Base-by-base conservation (phyloP, 2,797 vertebrate genomes). In the Leucoraja ocellata region DNA sequence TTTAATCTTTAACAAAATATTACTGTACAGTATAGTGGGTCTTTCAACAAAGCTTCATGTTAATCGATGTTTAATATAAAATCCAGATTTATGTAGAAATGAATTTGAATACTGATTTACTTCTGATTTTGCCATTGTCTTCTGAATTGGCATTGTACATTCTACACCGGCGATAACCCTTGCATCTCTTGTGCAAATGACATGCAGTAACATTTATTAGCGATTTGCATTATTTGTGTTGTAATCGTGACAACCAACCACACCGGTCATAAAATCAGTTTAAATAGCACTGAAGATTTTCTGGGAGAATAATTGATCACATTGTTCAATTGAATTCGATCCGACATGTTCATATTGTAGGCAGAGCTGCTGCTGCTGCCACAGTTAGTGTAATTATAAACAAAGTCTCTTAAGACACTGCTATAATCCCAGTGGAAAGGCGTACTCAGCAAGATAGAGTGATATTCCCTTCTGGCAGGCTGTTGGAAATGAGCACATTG, bases 271-370 rank as follows among this genome's bases (percentile, higher is more conserved):
- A 74, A 92, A 91, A 92, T 14, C 36, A 54, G 39, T 39, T 74
- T 21, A 25, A n/a, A 8, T 25, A 18, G 61, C 32, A 88, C 10
- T 76, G 25, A 74, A 91, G 65, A 68, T 88, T 95, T 95, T 94
- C 94, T 94, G 80, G 88, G 93, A 95, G 93, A 94, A 93, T 93
- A 71, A 95, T 93, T 91, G 94, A 93, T 95, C 92, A 93, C 93
- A 90, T 93, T 73, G 21, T 94, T 94, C 93, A 93, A 94, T 0
- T 93, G 76, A 92, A 76, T 92, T 92, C 73, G 28, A 46, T 92
- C 36, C 65, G 76, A 92, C 28, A 63, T 76, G 90, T 71, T 76
- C 71, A 92, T 74, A 39, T 92, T 58, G 90, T 39, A 92, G 39
- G 90, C 68, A 25, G 58, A 63, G 2, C 23, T 93, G 61, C 63